Percentiles rank a stretch among this genome's conserved stretches.
Evolutionary conservation across 1,140 invertebrate species (phyloP).

Genomic region (Chironomus striatipennis): DNA sequence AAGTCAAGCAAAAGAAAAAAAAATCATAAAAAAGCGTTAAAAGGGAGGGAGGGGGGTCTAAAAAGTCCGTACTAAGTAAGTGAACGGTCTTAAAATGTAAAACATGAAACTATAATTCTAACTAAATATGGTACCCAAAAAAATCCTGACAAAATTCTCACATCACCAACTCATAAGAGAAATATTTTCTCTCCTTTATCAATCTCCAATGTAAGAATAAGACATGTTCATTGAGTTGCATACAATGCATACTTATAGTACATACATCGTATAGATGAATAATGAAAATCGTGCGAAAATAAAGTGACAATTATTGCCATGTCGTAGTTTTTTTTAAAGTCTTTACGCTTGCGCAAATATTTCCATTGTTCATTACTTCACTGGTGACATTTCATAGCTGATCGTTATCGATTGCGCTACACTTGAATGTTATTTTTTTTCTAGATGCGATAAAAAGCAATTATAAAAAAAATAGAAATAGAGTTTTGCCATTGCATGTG

Average conservation of each 20-base stretch:
- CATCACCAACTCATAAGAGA: no score
- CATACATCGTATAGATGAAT: constrained; percentile 11
- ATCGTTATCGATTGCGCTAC: constrained; percentile 15
- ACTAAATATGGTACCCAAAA: no score
- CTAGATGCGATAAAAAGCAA: constrained; percentile 18
- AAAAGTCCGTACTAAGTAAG: no score
- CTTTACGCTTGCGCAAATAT: constrained; percentile 12
- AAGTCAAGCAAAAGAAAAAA: no score
- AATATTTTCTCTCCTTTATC: not conserved
- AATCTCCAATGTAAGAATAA: not conserved
- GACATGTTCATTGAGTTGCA: constrained; percentile 12
- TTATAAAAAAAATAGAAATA: constrained; percentile 16
- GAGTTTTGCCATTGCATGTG: not conserved
- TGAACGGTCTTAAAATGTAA: no score
- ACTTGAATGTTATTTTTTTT: constrained; percentile 15
- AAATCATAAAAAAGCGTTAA: no score
- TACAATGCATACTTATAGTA: not conserved
- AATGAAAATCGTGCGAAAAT: constrained; percentile 11
- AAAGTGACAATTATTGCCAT: constrained; percentile 13
- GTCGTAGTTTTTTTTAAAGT: not conserved
- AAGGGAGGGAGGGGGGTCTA: no score
- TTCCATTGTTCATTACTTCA: constrained; percentile 13
- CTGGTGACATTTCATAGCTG: constrained; percentile 17
- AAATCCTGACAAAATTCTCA: no score
- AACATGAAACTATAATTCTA: no score